These are phyloP conservation scores for Anser cygnoides DNA, from an alignment of 2,113 vertebrate genomes.

Conservation along the genomic window DNA sequence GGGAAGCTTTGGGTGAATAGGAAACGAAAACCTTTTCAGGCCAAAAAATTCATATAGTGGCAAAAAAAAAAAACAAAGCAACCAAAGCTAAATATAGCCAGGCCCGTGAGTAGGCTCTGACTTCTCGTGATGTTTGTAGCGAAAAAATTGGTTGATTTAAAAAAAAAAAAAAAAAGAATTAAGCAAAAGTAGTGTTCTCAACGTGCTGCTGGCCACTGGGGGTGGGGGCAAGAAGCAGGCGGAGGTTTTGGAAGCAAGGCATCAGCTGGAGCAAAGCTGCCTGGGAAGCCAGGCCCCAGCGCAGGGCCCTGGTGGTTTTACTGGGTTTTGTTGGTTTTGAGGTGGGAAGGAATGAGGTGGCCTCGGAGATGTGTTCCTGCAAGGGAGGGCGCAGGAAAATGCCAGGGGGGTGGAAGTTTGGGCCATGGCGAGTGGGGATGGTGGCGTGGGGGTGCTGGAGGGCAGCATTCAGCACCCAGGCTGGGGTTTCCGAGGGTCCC, in stretches of 20 bases:
- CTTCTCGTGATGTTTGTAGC: not conserved
- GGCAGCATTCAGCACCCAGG: not conserved
- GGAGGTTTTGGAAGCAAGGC: too few relatives aligned
- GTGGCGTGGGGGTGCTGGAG: not conserved
- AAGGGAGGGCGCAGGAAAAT: not conserved
- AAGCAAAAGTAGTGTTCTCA: not conserved
- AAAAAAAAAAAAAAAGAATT: not conserved
- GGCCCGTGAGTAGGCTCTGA: not conserved
- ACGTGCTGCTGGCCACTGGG: not conserved
- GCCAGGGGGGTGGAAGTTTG: not conserved
- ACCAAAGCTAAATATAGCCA: constrained; percentile 38
- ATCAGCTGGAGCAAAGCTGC: not conserved
- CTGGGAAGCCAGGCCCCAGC: fast-evolving
- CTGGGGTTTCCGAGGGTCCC: not conserved
- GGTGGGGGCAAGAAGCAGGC: not conserved
- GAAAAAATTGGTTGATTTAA: not conserved
- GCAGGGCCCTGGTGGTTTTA: not conserved
- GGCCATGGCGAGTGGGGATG: fast-evolving
- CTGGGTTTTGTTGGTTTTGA: not conserved
- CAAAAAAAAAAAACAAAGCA: constrained; percentile 25
- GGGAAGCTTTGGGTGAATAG: not conserved
- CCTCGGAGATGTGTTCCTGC: not conserved
- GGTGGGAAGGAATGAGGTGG: not conserved
- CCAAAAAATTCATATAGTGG: not conserved
- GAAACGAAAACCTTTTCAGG: constrained; percentile 35